phyloP scores from a whole-genome alignment of 2,797 vertebrate species.

The Cynodonichthys magdalenae region DNA sequence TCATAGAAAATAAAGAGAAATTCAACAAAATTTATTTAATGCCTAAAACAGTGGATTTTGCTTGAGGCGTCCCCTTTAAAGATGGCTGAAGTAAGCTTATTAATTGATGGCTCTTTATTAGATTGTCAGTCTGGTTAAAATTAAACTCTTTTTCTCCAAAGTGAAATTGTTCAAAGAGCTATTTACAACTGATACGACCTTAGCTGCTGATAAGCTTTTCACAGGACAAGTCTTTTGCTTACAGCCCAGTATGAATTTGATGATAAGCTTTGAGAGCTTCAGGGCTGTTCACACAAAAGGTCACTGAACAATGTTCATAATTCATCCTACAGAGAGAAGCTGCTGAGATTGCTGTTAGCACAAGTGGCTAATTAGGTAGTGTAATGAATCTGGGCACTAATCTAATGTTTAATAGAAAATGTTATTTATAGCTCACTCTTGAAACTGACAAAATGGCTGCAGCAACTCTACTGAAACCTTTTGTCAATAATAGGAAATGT shows the following conservation, averaged over 20 bases:
- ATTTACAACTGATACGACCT: too few relatives aligned
- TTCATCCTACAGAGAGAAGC: constrained; percentile 21
- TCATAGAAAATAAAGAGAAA: too few relatives aligned
- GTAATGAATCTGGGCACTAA: constrained; percentile 5
- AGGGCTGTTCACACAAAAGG: constrained; percentile 28
- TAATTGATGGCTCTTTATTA: too few relatives aligned
- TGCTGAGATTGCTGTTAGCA: constrained; percentile 11
- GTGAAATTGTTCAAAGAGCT: too few relatives aligned
- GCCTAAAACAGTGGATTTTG: too few relatives aligned
- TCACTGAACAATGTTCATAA: constrained; percentile 48
- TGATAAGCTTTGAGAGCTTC: constrained; percentile 29
- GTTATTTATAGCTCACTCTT: constrained; percentile 4
- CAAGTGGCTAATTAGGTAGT: constrained; percentile 1
- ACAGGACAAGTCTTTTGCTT: constrained; percentile 12
- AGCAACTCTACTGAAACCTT: neutral
- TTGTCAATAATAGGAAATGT: neutral
- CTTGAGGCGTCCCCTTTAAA: too few relatives aligned
- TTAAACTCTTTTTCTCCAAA: too few relatives aligned
- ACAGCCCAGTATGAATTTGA: constrained; percentile 11
- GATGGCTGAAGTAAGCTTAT: too few relatives aligned
- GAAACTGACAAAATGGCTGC: neutral
- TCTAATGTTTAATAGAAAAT: neutral
- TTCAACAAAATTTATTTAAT: too few relatives aligned
- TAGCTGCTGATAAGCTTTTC: too few relatives aligned
- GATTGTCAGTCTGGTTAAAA: too few relatives aligned